These are phyloP conservation scores for Neoaliturus tenellus DNA, from an alignment of 2,888 invertebrate species.

Conservation along the genomic window DNA sequence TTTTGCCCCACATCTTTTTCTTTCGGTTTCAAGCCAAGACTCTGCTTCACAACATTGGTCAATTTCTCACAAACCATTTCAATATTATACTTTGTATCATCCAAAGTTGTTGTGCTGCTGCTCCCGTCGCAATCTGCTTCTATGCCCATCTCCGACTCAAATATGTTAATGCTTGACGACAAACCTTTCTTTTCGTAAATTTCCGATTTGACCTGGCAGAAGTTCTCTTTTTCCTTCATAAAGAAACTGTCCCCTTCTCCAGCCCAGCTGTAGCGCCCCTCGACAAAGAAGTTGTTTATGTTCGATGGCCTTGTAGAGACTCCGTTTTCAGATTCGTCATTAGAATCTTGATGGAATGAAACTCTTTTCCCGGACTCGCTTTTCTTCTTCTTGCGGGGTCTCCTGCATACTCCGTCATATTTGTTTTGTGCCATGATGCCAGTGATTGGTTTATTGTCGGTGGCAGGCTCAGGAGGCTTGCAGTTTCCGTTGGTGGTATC, in stretches of 20 bases:
- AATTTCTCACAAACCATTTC: constrained; percentile 55
- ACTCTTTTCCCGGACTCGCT: constrained; percentile 61
- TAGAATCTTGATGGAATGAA: constrained; percentile 63
- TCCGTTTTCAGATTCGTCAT: background rate
- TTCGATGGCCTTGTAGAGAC: background rate
- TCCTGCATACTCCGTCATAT: constrained; percentile 53
- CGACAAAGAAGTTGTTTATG: constrained; percentile 44
- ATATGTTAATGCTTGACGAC: constrained; percentile 41
- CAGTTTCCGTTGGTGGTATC: constrained; percentile 8
- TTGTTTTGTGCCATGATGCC: constrained; percentile 25
- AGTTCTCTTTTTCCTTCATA: constrained; percentile 47
- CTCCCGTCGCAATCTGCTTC: constrained; percentile 52
- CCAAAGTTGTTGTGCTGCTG: constrained; percentile 52
- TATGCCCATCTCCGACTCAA: constrained; percentile 51
- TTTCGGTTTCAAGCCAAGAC: constrained; percentile 44
- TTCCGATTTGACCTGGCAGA: constrained; percentile 45
- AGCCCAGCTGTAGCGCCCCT: constrained; percentile 56
- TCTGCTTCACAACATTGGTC: constrained; percentile 54
- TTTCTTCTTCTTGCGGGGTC: constrained; percentile 55
- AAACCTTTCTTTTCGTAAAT: constrained; percentile 54
- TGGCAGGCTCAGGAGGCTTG: background rate
- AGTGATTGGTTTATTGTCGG: constrained; percentile 31
- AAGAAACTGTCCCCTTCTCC: constrained; percentile 51
- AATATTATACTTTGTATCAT: constrained; percentile 46
- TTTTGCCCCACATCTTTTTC: constrained; percentile 6